Evolutionary conservation across 2,113 vertebrate species (phyloP), one percentile per base, ranked within the genome.

Genomic region (Ellobius talpinus): DNA sequence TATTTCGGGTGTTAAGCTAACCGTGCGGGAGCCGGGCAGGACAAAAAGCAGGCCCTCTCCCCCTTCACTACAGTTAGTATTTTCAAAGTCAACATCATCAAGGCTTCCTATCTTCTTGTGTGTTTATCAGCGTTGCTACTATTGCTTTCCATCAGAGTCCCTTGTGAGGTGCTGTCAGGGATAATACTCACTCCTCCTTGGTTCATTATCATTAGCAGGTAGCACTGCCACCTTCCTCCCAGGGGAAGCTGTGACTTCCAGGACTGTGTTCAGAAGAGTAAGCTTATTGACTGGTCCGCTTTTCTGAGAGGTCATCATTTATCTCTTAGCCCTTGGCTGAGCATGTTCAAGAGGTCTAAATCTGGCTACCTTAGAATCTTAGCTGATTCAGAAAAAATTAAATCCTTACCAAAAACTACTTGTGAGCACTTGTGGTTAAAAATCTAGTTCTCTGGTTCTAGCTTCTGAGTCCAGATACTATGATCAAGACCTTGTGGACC

Each of bases 271-370:
- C 61, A 78, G 58, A 90, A 50, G 82, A 47, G 39, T 42, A 65
- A 95, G 50, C 42, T 5, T 82, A 47, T 95, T 85, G 95, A 31
- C 81, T 95, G 88, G 58, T 90, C 84, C 33, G 33, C 21, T 72
- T n/a, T 50, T 88, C 55, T 65, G 55, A 5, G 77, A 58, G 24
- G 5, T 52, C n/a, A 12, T 91, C 1, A 2, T 63, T 94, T 89
- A 17, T 91, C n/a, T 92, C 55, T 94, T 36, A 87, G 5, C 45
- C 73, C 93, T 96, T 78, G 78, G 33, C 73, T 90, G n/a, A 94
- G 47, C 72, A 12, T 23, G 0, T 1, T 0, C 23, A 76, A 55
- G n/a, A 94, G 74, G 45, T 47, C 93, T 89, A 89, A 89, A 82
- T n/a, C 74, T 89, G 61, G 52, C 70, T 58, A 73, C 85, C 39